Conservation (phyloP, 2,888 invertebrate species). For the Tridacna crocea region DNA sequence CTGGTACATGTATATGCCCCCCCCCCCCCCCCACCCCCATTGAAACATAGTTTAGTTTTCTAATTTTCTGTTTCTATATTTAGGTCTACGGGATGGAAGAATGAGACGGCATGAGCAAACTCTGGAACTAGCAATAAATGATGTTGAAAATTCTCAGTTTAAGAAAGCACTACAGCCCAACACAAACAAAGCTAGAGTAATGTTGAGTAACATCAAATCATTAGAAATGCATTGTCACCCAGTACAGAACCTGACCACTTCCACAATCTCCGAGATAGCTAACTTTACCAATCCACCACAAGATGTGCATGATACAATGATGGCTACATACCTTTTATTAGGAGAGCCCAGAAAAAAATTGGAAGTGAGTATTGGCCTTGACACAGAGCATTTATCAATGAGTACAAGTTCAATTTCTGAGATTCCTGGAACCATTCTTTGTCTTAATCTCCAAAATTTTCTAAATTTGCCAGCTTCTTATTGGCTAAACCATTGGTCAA, state of each 20-base stretch:
- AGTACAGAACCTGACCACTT: slow-evolving; percentile 65
- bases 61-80: neutral
- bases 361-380: slow-evolving; percentile 39
- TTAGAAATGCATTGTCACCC: slow-evolving; percentile 65
- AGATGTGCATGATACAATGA: slow-evolving; percentile 66
- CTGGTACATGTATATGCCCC: no score
- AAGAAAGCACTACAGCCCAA: slow-evolving; percentile 56
- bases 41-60: no score
- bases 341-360: slow-evolving; percentile 59
- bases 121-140: slow-evolving; percentile 52
- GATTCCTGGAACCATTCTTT: no score
- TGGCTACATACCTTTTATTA: slow-evolving; percentile 64
- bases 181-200: slow-evolving; percentile 57
- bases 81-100: slow-evolving; percentile 59
- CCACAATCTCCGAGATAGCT: slow-evolving; percentile 66
- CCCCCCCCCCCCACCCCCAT: no score
- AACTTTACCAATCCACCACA: slow-evolving; percentile 61
- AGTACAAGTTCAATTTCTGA: no score
- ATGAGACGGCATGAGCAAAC: slow-evolving; percentile 58
- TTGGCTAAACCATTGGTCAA: no score
- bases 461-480: no score
- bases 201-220: slow-evolving; percentile 55
- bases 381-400: no score
- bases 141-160: slow-evolving; percentile 59
- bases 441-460: no score